phyloP scores from a whole-genome alignment of 2,888 invertebrate genomes.

The Andrena haemorrhoa region DNA sequence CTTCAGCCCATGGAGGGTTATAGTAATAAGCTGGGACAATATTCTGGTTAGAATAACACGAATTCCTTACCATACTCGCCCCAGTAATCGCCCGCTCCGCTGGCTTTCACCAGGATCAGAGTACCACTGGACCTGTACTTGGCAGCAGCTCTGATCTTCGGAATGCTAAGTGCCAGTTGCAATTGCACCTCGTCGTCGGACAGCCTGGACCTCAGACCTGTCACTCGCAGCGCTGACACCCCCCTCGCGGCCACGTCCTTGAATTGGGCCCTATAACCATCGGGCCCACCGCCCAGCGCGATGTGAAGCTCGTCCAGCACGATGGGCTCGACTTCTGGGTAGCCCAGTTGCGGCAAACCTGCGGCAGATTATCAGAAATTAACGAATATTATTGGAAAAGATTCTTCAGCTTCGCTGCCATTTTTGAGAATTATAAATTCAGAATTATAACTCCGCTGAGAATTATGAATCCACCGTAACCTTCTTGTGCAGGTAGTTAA shows the following conservation, averaged over 20 bases:
- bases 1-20: too few species aligned
- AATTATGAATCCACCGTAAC: too few species aligned
- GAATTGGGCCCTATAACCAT: slow-evolving; percentile 93
- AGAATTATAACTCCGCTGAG: too few species aligned
- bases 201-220: slow-evolving; percentile 89
- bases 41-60: neutral
- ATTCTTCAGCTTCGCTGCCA: too few species aligned
- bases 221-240: slow-evolving; percentile 92
- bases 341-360: slow-evolving; percentile 83
- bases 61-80: slow-evolving; percentile 91
- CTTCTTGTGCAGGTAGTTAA: neutral
- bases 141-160: slow-evolving; percentile 92
- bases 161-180: slow-evolving; percentile 92
- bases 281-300: slow-evolving; percentile 92
- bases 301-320: slow-evolving; percentile 94
- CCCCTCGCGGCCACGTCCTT: slow-evolving; percentile 92
- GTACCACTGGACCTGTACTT: slow-evolving; percentile 93
- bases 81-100: slow-evolving; percentile 95
- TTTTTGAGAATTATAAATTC: too few species aligned
- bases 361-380: neutral
- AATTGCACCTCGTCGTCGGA: slow-evolving; percentile 90
- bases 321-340: slow-evolving; percentile 89
- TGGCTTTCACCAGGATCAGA: slow-evolving; percentile 92
- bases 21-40: neutral
- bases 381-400: neutral